Evolutionary conservation across 2,797 vertebrate genomes (phyloP).

Genomic region (Gambusia yucatana): DNA sequence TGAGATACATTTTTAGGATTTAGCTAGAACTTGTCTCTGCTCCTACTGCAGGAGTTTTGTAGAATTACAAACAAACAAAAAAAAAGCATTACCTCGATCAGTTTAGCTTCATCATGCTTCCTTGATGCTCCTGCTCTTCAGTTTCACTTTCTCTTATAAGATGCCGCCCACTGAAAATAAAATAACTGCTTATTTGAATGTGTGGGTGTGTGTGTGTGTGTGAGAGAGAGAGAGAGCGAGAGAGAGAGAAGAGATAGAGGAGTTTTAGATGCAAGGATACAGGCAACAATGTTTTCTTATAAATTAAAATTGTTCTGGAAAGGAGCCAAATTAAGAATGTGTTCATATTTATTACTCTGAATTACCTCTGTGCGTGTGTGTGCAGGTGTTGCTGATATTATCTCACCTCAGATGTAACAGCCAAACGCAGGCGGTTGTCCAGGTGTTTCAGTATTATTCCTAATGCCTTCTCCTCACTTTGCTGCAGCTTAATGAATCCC

Average conservation of each 20-base stretch:
- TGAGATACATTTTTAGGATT: background rate
- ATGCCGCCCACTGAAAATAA: conserved; percentile 58
- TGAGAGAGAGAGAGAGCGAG: background rate
- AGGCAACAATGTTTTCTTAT: background rate
- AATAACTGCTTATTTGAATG: conserved; percentile 8
- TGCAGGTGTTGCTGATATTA: conserved; percentile 46
- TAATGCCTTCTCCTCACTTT: conserved; percentile 11
- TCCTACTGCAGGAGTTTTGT: background rate
- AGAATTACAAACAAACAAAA: background rate
- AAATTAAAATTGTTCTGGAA: background rate
- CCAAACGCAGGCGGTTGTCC: conserved; percentile 48
- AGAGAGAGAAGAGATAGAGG: background rate
- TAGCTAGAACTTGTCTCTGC: background rate
- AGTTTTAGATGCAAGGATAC: background rate
- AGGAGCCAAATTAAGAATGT: background rate
- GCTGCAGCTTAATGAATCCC: conserved; percentile 6
- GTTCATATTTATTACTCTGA: background rate
- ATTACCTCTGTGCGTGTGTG: background rate
- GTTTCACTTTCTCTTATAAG: conserved; percentile 83
- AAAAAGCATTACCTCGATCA: conserved; percentile 54
- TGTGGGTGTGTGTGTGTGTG: background rate
- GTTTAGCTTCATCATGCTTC: conserved; percentile 60
- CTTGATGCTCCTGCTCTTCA: conserved; percentile 11
- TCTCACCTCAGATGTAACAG: conserved; percentile 72
- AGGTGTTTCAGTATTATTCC: conserved; percentile 25